Conservation (phyloP, 30 jellyfish, hydroid and myxozoan species). For the Chrysaora quinquecirrha region DNA sequence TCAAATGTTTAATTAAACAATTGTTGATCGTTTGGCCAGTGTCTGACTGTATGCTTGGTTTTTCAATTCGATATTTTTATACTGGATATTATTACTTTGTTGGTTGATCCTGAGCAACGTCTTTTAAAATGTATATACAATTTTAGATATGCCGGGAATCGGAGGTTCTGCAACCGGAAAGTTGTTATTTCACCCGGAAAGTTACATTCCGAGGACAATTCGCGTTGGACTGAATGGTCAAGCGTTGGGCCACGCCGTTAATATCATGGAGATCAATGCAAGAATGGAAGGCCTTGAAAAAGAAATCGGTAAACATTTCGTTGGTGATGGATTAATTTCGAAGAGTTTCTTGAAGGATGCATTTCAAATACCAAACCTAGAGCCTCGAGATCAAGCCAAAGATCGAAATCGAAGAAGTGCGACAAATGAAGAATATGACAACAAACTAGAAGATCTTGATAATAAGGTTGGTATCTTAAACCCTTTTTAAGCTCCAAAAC, state of each 20-base stretch:
- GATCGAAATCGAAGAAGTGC: constrained; percentile 13
- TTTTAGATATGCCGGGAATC: constrained; percentile 57
- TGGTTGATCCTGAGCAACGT: too few relatives aligned
- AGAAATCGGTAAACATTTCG: constrained; percentile 43
- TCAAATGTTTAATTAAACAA: too few relatives aligned
- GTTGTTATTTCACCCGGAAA: constrained; percentile 91
- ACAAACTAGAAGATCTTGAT: constrained; percentile 25
- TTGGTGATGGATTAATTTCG: constrained; percentile 70
- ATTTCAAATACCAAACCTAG: constrained; percentile 68
- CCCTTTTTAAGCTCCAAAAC: too few relatives aligned
- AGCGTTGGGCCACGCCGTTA: constrained; percentile 83
- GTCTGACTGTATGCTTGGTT: too few relatives aligned
- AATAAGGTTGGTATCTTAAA: constrained; percentile 37
- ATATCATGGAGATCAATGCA: constrained; percentile 72
- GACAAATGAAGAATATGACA: neutral
- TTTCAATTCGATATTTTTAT: too few relatives aligned
- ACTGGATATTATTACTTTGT: too few relatives aligned
- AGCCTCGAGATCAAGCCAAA: constrained; percentile 20
- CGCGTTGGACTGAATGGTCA: constrained; percentile 59
- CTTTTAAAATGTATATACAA: too few relatives aligned
- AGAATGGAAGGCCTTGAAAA: constrained; percentile 94
- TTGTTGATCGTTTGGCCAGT: too few relatives aligned
- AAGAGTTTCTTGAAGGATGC: constrained; percentile 38
- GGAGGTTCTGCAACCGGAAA: constrained; percentile 85
- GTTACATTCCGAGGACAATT: constrained; percentile 85